A percentile compares a stretch with the other conserved stretches of the same genome.
These are phyloP conservation scores for Gymnosoma rotundatum DNA, from an alignment of 2,888 invertebrate species.

Conservation along the genomic window DNA sequence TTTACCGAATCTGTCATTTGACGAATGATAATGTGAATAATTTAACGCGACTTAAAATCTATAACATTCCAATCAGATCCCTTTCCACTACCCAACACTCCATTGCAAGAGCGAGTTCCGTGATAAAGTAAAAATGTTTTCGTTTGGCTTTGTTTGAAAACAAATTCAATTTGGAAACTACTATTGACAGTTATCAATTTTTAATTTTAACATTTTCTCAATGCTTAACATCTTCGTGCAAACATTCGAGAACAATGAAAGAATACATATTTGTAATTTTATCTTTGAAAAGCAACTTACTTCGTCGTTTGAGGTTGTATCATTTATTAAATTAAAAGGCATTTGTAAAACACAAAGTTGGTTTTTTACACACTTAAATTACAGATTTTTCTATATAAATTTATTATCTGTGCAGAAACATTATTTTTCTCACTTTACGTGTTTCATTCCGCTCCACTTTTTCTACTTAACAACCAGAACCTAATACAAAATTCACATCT, in stretches of 20 bases:
- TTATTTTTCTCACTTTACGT: too few species aligned
- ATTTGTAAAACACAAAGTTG: too few species aligned
- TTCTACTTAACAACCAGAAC: too few species aligned
- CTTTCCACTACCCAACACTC: background rate
- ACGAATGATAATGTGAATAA: slow-evolving; percentile 47
- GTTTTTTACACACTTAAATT: too few species aligned
- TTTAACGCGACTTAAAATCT: slow-evolving; percentile 29
- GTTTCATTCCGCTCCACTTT: too few species aligned
- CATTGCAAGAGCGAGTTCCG: slow-evolving; percentile 21
- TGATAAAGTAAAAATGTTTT: slow-evolving; percentile 37
- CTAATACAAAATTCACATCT: too few species aligned
- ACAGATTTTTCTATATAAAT: too few species aligned
- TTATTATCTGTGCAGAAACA: too few species aligned
- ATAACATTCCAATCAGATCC: background rate
- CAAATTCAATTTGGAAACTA: slow-evolving; percentile 43
- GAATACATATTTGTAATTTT: slow-evolving; percentile 20
- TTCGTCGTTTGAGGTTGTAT: too few species aligned
- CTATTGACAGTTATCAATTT: slow-evolving; percentile 72
- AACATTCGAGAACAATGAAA: background rate
- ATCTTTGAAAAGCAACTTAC: background rate
- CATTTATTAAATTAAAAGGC: too few species aligned
- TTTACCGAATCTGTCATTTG: slow-evolving; percentile 72
- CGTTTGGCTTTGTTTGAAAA: slow-evolving; percentile 19
- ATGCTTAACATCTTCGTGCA: slow-evolving; percentile 25
- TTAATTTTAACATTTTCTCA: slow-evolving; percentile 70